Conservation (phyloP, 2,113 vertebrate species). For the Caranx ignobilis region DNA sequence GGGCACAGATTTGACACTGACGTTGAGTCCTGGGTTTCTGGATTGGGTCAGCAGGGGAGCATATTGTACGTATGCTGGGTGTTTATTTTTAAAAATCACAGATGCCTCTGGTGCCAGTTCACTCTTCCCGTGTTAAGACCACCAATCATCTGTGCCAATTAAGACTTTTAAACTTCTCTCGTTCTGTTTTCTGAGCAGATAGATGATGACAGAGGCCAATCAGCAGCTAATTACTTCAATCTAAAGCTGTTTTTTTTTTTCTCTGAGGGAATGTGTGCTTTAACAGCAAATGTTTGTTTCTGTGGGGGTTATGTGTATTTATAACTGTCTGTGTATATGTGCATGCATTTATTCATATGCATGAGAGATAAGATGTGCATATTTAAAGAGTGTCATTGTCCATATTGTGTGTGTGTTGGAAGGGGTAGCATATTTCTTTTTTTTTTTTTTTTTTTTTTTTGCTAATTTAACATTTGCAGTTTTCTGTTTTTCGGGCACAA, state of each 20-base stretch:
- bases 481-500: slow-evolving; percentile 46
- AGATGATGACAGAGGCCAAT: slow-evolving; percentile 73
- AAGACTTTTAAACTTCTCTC: slow-evolving; percentile 73
- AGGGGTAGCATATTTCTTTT: neutral
- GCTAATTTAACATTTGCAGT: slow-evolving; percentile 62
- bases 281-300: slow-evolving; percentile 46
- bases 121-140: slow-evolving; percentile 70
- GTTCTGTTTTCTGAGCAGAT: slow-evolving; percentile 58
- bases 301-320: slow-evolving; percentile 48
- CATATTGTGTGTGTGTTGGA: slow-evolving; percentile 4
- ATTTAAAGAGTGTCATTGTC: slow-evolving; percentile 27
- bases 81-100: slow-evolving; percentile 80
- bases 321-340: slow-evolving; percentile 28
- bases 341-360: slow-evolving; percentile 30
- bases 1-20: slow-evolving; percentile 68
- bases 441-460: slow-evolving; percentile 1
- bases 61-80: slow-evolving; percentile 75
- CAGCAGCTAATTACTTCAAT: slow-evolving; percentile 71
- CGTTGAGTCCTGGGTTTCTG: slow-evolving; percentile 59
- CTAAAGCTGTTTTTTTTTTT: slow-evolving; percentile 32
- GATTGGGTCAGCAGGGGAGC: slow-evolving; percentile 67
- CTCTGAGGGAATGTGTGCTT: slow-evolving; percentile 58
- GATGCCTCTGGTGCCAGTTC: slow-evolving; percentile 69
- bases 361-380: slow-evolving; percentile 2
- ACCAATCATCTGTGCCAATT: slow-evolving; percentile 76